Evolutionary conservation across 2,888 invertebrate species (phyloP).

Genomic region (Chalcosyrphus nemorum): DNA sequence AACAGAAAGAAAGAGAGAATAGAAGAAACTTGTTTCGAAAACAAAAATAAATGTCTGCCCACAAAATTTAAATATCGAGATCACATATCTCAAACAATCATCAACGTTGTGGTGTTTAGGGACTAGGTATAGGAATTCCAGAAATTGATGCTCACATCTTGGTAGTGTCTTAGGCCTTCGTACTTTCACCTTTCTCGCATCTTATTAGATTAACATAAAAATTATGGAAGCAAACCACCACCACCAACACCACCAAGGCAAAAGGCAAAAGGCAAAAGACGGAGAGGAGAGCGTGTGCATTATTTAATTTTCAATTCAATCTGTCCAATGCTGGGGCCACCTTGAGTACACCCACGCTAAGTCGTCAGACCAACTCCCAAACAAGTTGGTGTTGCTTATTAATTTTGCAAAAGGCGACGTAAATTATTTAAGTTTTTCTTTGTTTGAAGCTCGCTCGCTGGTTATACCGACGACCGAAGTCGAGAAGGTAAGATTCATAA

Average conservation of each 20-base stretch:
- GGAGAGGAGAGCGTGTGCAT: constrained; percentile 32
- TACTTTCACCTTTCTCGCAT: constrained; percentile 65
- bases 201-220: constrained; percentile 57
- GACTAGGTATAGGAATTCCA: constrained; percentile 31
- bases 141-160: constrained; percentile 33
- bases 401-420: constrained; percentile 56
- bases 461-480: constrained; percentile 2
- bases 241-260: too few species aligned
- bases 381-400: constrained; percentile 58
- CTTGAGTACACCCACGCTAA: constrained; percentile 23
- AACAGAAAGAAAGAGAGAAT: too few species aligned
- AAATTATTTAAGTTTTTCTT: constrained; percentile 46
- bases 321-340: constrained; percentile 25
- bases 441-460: constrained; percentile 37
- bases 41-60: constrained; percentile 48
- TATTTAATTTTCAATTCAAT: constrained; percentile 53
- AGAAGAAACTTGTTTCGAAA: constrained; percentile 21
- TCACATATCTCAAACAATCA: constrained; percentile 53
- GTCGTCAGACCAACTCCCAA: constrained; percentile 24
- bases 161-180: neutral
- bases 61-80: constrained; percentile 65
- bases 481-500: constrained; percentile 47
- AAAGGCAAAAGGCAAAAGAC: constrained; percentile 31
- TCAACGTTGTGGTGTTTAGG: constrained; percentile 9
- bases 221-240: constrained; percentile 46